Conservation (phyloP, 2,888 invertebrate genomes). For the Drosophila ezoana region DNA sequence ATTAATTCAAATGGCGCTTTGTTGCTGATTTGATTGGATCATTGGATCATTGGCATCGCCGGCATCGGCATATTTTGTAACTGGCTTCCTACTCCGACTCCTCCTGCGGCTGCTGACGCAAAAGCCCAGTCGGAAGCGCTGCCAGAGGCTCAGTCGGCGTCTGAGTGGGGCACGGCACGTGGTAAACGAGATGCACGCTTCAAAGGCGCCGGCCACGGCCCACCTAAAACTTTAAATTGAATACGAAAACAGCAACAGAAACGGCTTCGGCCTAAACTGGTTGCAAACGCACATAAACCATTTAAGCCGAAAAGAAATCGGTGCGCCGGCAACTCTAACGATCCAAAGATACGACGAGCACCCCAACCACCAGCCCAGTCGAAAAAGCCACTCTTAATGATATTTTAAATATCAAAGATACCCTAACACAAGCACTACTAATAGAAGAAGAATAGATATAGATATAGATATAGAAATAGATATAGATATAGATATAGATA, state of each 20-base stretch:
- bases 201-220: constrained; percentile 76
- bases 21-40: constrained; percentile 72
- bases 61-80: constrained; percentile 54
- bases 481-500: background rate
- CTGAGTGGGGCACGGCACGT: constrained; percentile 68
- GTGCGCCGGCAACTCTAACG: constrained; percentile 68
- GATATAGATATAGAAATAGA: background rate
- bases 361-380: constrained; percentile 24
- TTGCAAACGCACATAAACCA: constrained; percentile 81
- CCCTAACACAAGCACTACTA: constrained; percentile 17
- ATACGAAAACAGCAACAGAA: constrained; percentile 49
- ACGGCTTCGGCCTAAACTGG: constrained; percentile 65
- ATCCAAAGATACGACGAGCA: constrained; percentile 51
- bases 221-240: constrained; percentile 73
- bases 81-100: constrained; percentile 11
- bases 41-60: constrained; percentile 43
- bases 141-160: constrained; percentile 7
- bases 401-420: constrained; percentile 34
- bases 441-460: background rate
- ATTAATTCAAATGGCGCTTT: constrained; percentile 79
- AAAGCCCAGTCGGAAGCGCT: constrained; percentile 31
- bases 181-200: constrained; percentile 78
- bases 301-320: constrained; percentile 80
- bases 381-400: constrained; percentile 41
- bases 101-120: constrained; percentile 32